phyloP scores from a whole-genome alignment of 2,888 invertebrate genomes.

The Drosophila affinis region DNA sequence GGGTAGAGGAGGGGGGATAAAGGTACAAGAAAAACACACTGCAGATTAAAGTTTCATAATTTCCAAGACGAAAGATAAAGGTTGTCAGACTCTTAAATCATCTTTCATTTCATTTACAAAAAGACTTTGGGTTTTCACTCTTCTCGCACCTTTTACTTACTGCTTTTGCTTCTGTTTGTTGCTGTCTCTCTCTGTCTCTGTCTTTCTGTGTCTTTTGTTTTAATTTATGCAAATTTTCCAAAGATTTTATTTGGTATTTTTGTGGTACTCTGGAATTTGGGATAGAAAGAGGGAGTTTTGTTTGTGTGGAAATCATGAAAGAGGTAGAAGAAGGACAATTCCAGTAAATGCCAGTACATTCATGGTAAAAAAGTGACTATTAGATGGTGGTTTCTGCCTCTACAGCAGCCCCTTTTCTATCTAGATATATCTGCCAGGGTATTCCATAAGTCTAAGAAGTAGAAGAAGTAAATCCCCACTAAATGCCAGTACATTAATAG shows the following conservation, averaged over 20 bases:
- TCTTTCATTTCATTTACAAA: constrained; percentile 18
- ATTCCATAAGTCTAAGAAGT: not conserved
- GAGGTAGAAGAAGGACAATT: too few species aligned
- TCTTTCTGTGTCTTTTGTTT: constrained; percentile 38
- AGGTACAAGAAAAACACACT: not conserved
- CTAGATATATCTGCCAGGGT: not conserved
- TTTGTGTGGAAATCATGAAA: too few species aligned
- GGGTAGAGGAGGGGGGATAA: not conserved
- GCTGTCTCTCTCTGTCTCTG: too few species aligned
- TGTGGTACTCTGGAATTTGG: not conserved
- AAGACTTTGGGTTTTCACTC: not conserved
- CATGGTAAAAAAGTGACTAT: too few species aligned
- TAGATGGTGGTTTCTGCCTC: too few species aligned
- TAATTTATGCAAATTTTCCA: constrained; percentile 74
- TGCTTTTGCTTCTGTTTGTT: not conserved
- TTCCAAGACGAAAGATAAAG: constrained; percentile 34
- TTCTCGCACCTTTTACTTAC: not conserved
- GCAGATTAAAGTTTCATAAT: constrained; percentile 43
- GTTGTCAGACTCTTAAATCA: constrained; percentile 22
- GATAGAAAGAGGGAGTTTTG: not conserved
- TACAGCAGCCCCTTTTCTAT: too few species aligned
- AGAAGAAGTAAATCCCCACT: too few species aligned
- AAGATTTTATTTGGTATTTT: constrained; percentile 10
- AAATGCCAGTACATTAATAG: not conserved
- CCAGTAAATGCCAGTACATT: not conserved